Evolutionary conservation across 2,888 invertebrate species (phyloP), one percentile per base, ranked within the genome.

Genomic region (Dasysyrphus tricinctus): DNA sequence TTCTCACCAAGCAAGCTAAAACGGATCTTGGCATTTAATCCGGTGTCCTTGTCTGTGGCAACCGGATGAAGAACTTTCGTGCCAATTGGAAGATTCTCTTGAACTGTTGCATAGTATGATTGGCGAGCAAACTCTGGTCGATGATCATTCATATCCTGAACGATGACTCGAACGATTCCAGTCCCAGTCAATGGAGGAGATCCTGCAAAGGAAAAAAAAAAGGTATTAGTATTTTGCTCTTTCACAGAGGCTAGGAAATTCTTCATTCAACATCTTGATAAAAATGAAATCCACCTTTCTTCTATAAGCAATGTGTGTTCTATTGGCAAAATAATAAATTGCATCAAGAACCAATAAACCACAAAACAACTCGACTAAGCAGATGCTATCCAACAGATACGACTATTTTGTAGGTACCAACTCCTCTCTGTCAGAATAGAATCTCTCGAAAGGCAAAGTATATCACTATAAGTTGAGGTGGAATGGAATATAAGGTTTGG

Each of bases 131-230:
- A 98, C 89, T 96, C 95, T 0, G 98, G 98, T 88, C 96, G 95
- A 92, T 98, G 97, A 91, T 98, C 98, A 92, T 98, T 98, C 78
- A 97, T 96, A 92, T 99, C 99, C 93, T 97, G 96, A 11, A 99
- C 98, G 73, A 97, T 94, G 80, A 99, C 96, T 90, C 95, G 95
- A 1, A 99, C 96, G 65, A 97, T 96, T 49, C 98, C 98, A 5
- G 98, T 97, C 65, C 98, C 98, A 3, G 98, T 98, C 77, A 98
- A 93, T 3, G 98, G 97, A 19, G 98, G 98, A 24, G 97, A 97
- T 77, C 98, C 98, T 97, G 94, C 56, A 94, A 94, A 86, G 3
- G 8, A 54, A 85, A 77, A 32, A 78, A 67, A 73, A 34, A 65
- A 59, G 44, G 8, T 24, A 70, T 75, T 7, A 80, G 75, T 79